Conservation (phyloP, 2,113 vertebrate genomes). For the Jacana jacana region DNA sequence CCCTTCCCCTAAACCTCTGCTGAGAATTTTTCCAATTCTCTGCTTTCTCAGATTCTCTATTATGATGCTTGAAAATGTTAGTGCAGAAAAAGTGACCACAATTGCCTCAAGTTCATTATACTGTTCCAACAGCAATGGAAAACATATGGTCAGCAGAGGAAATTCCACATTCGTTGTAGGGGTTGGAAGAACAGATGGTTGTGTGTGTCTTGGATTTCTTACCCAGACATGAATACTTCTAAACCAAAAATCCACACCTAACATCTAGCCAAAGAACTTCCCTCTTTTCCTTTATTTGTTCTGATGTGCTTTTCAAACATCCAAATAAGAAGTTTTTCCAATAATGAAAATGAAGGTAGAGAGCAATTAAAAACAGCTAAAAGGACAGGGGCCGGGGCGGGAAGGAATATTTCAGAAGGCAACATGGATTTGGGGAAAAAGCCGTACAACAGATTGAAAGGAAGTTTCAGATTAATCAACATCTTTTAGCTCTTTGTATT, state of each 20-base stretch:
- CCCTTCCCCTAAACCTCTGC: neutral
- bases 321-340: neutral
- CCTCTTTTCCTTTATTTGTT: neutral
- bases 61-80: neutral
- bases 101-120: neutral
- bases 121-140: neutral
- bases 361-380: neutral
- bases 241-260: conserved; percentile 7
- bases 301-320: neutral
- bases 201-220: neutral
- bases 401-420: neutral
- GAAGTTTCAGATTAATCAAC: neutral
- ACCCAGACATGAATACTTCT: neutral
- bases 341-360: neutral
- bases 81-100: neutral
- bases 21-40: neutral
- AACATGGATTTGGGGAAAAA: neutral
- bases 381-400: neutral
- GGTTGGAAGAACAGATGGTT: neutral
- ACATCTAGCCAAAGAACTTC: neutral
- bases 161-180: neutral
- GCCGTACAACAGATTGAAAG: neutral
- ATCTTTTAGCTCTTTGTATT: neutral
- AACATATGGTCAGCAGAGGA: neutral
- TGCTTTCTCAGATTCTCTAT: neutral